Conservation (phyloP, 2,888 invertebrate species). For the Pollenia griseotomentosa region DNA sequence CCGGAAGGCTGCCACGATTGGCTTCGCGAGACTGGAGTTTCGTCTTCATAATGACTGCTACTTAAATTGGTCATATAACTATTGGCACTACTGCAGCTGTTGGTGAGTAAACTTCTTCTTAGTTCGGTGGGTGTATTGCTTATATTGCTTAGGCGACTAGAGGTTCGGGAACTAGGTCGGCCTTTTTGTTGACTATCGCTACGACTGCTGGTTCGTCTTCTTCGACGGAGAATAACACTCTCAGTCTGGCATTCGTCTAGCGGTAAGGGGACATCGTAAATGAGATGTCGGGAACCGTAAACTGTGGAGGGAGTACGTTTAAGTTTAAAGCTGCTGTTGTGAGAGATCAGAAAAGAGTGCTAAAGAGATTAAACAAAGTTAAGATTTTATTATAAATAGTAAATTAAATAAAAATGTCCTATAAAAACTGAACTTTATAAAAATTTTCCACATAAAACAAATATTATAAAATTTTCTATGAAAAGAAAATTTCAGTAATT, state of each 20-base stretch:
- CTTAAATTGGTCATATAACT: slow-evolving; percentile 77
- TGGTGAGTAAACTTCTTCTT: slow-evolving; percentile 78
- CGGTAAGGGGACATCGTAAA: slow-evolving; percentile 87
- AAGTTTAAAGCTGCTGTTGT: slow-evolving; percentile 79
- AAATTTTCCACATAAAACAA: too few relatives aligned
- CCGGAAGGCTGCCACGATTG: slow-evolving; percentile 82
- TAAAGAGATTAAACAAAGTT: slow-evolving; percentile 23
- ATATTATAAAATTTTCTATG: too few relatives aligned
- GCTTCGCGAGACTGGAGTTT: slow-evolving; percentile 74
- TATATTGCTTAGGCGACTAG: slow-evolving; percentile 78
- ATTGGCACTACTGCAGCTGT: slow-evolving; percentile 79
- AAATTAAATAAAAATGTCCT: background rate
- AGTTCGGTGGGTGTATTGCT: slow-evolving; percentile 79
- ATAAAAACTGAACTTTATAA: background rate
- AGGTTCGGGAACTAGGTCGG: slow-evolving; percentile 74
- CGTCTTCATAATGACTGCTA: slow-evolving; percentile 68
- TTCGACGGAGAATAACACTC: slow-evolving; percentile 83
- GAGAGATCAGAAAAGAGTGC: slow-evolving; percentile 47
- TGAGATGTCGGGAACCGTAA: slow-evolving; percentile 86
- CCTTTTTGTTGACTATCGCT: slow-evolving; percentile 69
- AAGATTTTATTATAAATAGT: slow-evolving; percentile 1
- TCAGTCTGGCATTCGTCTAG: slow-evolving; percentile 86
- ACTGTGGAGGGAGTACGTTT: slow-evolving; percentile 84
- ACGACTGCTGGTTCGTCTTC: slow-evolving; percentile 72
- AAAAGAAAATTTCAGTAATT: too few relatives aligned